Evolutionary conservation across 2,113 vertebrate species (phyloP).

Genomic region (Naja naja): DNA sequence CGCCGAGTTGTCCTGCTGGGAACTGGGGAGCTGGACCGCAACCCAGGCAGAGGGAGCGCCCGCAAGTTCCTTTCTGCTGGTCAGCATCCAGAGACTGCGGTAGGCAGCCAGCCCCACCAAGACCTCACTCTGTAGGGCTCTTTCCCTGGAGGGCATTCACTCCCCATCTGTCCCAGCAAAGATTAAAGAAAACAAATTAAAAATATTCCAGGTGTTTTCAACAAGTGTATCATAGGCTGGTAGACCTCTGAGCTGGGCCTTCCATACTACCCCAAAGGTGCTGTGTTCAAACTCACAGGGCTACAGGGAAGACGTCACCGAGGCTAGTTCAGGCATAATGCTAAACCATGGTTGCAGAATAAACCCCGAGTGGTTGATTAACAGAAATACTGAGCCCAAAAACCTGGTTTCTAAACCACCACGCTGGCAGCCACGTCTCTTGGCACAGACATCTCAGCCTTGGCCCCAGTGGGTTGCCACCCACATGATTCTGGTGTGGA

Average conservation of each 20-base stretch:
- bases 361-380: background rate
- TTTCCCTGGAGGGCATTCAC: background rate
- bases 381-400: background rate
- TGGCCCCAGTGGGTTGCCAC: background rate
- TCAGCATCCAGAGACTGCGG: background rate
- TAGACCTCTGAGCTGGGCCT: background rate
- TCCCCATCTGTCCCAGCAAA: background rate
- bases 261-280: background rate
- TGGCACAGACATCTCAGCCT: background rate
- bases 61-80: background rate
- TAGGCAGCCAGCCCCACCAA: background rate
- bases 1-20: background rate
- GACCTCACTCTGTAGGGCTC: background rate
- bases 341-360: background rate
- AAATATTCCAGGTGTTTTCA: background rate
- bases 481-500: background rate
- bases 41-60: background rate
- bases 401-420: background rate
- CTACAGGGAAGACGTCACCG: background rate
- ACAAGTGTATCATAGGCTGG: background rate
- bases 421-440: background rate
- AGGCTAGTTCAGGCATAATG: background rate
- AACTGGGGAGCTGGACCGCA: background rate
- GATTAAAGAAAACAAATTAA: background rate
- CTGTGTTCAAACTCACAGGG: background rate